Evolutionary conservation across 2,113 vertebrate genomes (phyloP).

Genomic region (Tringa solitaria): DNA sequence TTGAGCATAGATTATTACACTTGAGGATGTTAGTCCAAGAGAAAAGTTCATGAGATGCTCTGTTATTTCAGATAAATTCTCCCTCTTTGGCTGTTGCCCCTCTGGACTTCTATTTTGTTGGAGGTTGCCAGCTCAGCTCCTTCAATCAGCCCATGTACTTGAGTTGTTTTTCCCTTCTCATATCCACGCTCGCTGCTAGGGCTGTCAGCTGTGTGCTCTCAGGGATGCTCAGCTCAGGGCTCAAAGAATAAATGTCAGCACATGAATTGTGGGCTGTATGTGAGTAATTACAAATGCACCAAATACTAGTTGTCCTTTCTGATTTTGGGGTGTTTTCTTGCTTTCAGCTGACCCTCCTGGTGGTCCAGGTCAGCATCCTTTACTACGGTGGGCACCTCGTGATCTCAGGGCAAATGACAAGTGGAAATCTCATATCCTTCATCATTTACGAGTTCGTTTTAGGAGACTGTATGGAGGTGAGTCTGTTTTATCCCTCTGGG

Average conservation of each 20-base stretch:
- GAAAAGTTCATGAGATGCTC: background rate
- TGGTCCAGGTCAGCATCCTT: conserved; percentile 89
- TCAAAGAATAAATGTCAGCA: background rate
- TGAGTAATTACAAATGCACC: background rate
- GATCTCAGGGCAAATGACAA: conserved; percentile 87
- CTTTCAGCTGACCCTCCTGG: conserved; percentile 85
- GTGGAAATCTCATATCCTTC: conserved; percentile 88
- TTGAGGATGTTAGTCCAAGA: background rate
- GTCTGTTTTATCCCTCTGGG: background rate
- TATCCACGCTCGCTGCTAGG: background rate
- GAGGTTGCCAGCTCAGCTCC: background rate
- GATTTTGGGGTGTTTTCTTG: background rate
- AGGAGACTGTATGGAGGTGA: conserved; percentile 91
- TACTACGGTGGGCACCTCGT: conserved; percentile 94
- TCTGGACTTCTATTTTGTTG: background rate
- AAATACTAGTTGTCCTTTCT: background rate
- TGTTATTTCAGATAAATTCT: background rate
- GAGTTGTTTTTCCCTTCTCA: background rate
- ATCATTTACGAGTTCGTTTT: conserved; percentile 92
- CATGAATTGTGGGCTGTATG: background rate
- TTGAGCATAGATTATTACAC: background rate
- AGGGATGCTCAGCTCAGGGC: background rate
- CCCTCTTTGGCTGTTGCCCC: background rate
- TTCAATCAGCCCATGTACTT: background rate
- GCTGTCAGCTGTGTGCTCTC: background rate